Evolutionary conservation across 2,888 invertebrate genomes (phyloP), one percentile per base, ranked within the genome.

Genomic region (Oasisia sp.): DNA sequence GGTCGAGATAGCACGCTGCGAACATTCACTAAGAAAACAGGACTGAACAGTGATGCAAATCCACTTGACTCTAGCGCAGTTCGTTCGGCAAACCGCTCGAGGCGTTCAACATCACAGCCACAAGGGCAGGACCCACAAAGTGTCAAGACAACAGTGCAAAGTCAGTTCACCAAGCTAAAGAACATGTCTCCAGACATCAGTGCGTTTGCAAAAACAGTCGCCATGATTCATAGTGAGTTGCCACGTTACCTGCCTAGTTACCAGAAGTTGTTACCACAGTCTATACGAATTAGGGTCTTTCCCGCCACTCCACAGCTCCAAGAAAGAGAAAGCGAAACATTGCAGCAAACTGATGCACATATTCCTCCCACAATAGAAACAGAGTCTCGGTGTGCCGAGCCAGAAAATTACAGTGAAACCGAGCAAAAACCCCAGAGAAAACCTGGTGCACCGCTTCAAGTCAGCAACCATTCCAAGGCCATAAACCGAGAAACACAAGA

Each of bases 241-340:
- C 74, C 74, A 19, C 74, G 27, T 27, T 74, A 74, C 74, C 74
- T 74, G 19, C 74, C 74, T 7, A 74, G 74, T 27, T 74, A 74
- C 74, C 74, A 74, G 74, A 74, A 74, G 74, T n/a, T 74, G 74
- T n/a, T 74, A n/a, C 74, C 74, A 74, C 74, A 74, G 27, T 74
- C 74, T 27, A 74, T 74, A 27, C 74, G 74, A 27, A 74, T 74
- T 74, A 74, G 74, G 74, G 74, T 74, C 7, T 74, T 74, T 74
- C 74, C 74, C 7, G 74, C 74, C 14, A n/a, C 74, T 3, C 27
- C 74, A 74, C 74, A 74, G 74, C 27, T 74, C 1, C 74, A 74
- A 7, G 74, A 74, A 74, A 74, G 27, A 74, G 74, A 74, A 74
- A 74, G n/a, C 27, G 74, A 74, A 74, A 74, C 7, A 19, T 7